Evolutionary conservation across 2,113 vertebrate species (phyloP).

Genomic region (Hoplias malabaricus): DNA sequence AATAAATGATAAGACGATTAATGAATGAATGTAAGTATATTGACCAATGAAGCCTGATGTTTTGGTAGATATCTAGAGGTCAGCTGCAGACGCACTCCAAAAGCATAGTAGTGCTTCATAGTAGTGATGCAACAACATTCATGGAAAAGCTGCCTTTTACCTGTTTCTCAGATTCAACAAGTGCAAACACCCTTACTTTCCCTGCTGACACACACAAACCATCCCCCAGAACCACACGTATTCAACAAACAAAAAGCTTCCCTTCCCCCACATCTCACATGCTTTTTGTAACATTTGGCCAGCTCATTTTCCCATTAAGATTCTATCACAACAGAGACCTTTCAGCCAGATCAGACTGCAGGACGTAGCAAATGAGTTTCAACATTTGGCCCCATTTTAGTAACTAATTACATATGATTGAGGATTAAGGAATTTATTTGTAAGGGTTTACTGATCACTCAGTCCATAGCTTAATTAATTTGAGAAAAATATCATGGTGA

Average conservation of each 20-base stretch:
- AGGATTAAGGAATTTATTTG: not conserved
- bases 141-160: slow-evolving; percentile 21
- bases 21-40: no score
- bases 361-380: not conserved
- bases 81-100: not conserved
- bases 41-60: not conserved
- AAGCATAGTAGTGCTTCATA: not conserved
- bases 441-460: no score
- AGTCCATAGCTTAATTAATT: no score
- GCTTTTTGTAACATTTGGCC: not conserved
- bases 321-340: not conserved
- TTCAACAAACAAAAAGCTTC: not conserved
- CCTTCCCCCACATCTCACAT: not conserved
- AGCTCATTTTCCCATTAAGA: not conserved
- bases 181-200: slow-evolving; percentile 9
- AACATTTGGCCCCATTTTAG: not conserved
- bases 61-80: no score
- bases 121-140: not conserved
- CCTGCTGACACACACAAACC: slow-evolving; percentile 9
- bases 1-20: no score
- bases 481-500: no score
- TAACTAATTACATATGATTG: not conserved
- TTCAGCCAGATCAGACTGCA: not conserved
- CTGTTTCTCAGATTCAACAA: not conserved
- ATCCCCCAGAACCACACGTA: slow-evolving; percentile 22